Conservation (phyloP, 2,888 invertebrate species). For the Lymantria monacha region DNA sequence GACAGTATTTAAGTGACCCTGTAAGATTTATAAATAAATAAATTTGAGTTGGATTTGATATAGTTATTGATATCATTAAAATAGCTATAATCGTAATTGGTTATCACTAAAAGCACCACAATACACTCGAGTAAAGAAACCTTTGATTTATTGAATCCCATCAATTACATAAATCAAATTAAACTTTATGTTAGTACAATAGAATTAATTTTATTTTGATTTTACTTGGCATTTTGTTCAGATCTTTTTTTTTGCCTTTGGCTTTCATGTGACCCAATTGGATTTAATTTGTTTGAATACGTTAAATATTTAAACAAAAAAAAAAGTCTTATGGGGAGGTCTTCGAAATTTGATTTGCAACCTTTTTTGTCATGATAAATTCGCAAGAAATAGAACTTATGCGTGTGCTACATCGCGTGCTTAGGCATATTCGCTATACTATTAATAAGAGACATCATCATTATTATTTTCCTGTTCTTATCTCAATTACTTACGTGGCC, state of each 20-base stretch:
- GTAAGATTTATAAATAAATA: too few relatives aligned
- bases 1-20: too few relatives aligned
- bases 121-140: constrained; percentile 16
- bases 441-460: too few relatives aligned
- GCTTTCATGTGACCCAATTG: constrained; percentile 20
- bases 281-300: constrained; percentile 24
- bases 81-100: constrained; percentile 6
- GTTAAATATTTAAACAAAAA: constrained; percentile 1
- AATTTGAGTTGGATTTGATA: too few relatives aligned
- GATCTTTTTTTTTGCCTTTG: constrained; percentile 17
- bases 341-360: too few relatives aligned
- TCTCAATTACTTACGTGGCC: too few relatives aligned
- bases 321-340: too few relatives aligned
- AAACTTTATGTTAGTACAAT: neutral
- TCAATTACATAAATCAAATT: neutral
- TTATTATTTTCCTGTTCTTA: too few relatives aligned
- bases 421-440: too few relatives aligned
- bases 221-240: constrained; percentile 3
- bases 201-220: constrained; percentile 2
- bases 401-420: too few relatives aligned
- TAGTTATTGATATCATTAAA: neutral
- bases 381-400: too few relatives aligned
- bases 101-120: constrained; percentile 8
- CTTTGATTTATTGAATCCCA: constrained; percentile 4
- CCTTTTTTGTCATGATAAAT: too few relatives aligned